Evolutionary conservation across 2,113 vertebrate species (phyloP).

Genomic region (Megaceryle maxima): DNA sequence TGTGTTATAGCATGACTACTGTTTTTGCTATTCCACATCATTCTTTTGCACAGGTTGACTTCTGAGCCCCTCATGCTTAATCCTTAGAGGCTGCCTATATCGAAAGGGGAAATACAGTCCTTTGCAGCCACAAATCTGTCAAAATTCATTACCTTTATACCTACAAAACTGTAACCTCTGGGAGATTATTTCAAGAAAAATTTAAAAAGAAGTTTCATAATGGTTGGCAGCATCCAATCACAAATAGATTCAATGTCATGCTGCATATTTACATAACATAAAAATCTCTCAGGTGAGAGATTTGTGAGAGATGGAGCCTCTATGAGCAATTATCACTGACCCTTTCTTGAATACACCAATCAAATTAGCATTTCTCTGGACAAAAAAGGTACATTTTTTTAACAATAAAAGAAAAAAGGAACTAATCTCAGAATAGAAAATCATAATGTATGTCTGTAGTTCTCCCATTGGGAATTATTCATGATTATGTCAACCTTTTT

Average conservation of each 20-base stretch:
- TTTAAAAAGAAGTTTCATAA: background rate
- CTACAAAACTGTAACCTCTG: background rate
- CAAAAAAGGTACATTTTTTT: background rate
- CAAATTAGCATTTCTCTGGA: slow-evolving; percentile 16
- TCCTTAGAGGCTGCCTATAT: background rate
- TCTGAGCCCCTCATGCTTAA: background rate
- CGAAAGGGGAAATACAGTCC: background rate
- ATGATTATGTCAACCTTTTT: slow-evolving; percentile 44
- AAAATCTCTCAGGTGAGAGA: background rate
- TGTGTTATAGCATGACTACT: background rate
- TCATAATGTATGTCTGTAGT: slow-evolving; percentile 1
- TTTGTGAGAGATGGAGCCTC: background rate
- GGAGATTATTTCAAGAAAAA: background rate
- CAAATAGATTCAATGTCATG: background rate
- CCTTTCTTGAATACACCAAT: slow-evolving; percentile 2
- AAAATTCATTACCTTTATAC: slow-evolving; percentile 9
- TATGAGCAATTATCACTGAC: background rate
- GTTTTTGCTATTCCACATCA: background rate
- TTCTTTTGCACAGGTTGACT: background rate
- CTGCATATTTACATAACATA: background rate
- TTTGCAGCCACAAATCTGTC: background rate
- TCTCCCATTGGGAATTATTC: slow-evolving; percentile 29
- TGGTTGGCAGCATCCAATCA: background rate
- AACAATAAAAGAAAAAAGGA: background rate
- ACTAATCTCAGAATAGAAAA: slow-evolving; percentile 22